These are phyloP conservation scores for Andricus grossulariae DNA, from an alignment of 1,140 invertebrate genomes.

Conservation along the genomic window DNA sequence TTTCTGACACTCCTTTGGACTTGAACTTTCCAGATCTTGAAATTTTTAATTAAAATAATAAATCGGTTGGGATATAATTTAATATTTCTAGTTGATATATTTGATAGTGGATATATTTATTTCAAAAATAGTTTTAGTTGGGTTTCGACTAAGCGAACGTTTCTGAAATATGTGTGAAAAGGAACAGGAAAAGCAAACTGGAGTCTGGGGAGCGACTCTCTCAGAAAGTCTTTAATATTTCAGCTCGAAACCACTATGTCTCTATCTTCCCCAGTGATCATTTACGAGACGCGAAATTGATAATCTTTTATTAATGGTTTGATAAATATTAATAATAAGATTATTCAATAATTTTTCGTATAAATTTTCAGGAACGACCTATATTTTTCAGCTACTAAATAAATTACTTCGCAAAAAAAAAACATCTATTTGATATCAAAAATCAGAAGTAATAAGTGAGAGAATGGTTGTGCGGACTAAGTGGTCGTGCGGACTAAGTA, in stretches of 20 bases:
- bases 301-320: slow-evolving; percentile 33
- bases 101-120: no score
- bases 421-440: slow-evolving; percentile 20
- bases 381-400: slow-evolving; percentile 50
- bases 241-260: slow-evolving; percentile 35
- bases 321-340: neutral
- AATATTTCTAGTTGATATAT: no score
- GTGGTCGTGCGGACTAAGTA: no score
- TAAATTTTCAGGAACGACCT: slow-evolving; percentile 22
- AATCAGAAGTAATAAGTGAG: neutral
- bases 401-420: slow-evolving; percentile 32
- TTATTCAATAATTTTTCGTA: neutral
- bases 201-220: slow-evolving; percentile 60
- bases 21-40: no score
- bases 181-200: slow-evolving; percentile 55
- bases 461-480: no score
- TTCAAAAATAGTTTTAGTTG: slow-evolving; percentile 36
- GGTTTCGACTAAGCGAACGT: slow-evolving; percentile 43
- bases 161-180: slow-evolving; percentile 47
- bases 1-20: no score
- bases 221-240: slow-evolving; percentile 61
- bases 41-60: no score
- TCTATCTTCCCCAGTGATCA: slow-evolving; percentile 47
- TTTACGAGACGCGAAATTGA: slow-evolving; percentile 9
- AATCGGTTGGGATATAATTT: no score